Evolutionary conservation across 2,888 invertebrate species (phyloP).

Genomic region (Xestia sexstrigata): DNA sequence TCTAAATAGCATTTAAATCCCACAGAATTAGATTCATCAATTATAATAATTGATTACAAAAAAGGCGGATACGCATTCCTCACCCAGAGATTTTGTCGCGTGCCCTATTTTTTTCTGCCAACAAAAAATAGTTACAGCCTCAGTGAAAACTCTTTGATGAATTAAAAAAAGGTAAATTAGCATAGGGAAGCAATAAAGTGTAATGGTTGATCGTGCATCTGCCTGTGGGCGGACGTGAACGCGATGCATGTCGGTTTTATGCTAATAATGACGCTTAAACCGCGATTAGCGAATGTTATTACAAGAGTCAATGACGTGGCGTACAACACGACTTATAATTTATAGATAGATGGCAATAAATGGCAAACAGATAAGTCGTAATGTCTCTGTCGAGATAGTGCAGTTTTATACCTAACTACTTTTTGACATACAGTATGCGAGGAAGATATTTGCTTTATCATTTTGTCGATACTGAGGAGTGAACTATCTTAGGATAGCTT

Average conservation of each 20-base stretch:
- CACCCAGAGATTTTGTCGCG: constrained; percentile 77
- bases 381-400: constrained; percentile 37
- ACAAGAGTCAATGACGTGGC: constrained; percentile 66
- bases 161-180: constrained; percentile 79
- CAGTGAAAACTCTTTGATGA: constrained; percentile 71
- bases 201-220: constrained; percentile 78
- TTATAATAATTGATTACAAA: constrained; percentile 61
- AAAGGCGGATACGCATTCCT: constrained; percentile 66
- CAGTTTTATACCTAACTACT: not conserved
- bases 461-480: not conserved
- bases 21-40: constrained; percentile 54
- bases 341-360: constrained; percentile 54
- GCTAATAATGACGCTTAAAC: constrained; percentile 78
- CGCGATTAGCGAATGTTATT: constrained; percentile 75
- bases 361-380: constrained; percentile 40
- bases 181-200: constrained; percentile 82
- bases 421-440: not conserved
- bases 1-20: constrained; percentile 62
- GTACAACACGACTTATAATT: constrained; percentile 53
- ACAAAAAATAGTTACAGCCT: constrained; percentile 78
- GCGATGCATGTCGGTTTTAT: constrained; percentile 83
- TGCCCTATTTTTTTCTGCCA: constrained; percentile 83
- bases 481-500: not conserved
- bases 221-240: constrained; percentile 80
- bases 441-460: not conserved